Evolutionary conservation across 2,113 vertebrate genomes (phyloP).

Genomic region (Cyanistes caeruleus): DNA sequence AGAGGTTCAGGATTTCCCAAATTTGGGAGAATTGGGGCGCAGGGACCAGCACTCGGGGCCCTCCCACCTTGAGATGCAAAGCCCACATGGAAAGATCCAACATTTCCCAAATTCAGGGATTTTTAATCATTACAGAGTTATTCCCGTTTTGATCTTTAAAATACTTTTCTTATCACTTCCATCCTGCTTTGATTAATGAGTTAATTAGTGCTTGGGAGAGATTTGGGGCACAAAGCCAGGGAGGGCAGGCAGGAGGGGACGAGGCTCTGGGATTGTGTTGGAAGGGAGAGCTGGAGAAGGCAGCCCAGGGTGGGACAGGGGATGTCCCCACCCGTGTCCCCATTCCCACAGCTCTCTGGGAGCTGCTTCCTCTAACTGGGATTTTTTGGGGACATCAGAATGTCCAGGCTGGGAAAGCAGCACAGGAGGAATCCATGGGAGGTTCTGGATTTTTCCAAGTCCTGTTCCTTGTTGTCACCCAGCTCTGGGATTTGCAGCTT

Average conservation of each 20-base stretch:
- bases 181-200: not conserved
- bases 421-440: not conserved
- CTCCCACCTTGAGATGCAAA: not conserved
- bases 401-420: not conserved
- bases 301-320: not conserved
- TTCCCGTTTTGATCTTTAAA: not conserved
- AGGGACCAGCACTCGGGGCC: not conserved
- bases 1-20: too few relatives aligned
- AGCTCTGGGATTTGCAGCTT: not conserved
- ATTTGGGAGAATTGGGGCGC: not conserved
- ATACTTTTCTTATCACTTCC: not conserved
- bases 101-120: not conserved
- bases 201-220: not conserved
- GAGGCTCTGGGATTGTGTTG: accelerated
- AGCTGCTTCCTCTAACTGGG: not conserved
- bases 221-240: not conserved
- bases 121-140: not conserved
- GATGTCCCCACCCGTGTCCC: accelerated
- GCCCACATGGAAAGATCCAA: accelerated
- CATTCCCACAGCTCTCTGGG: not conserved
- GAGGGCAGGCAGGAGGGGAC: not conserved
- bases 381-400: accelerated
- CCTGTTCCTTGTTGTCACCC: not conserved
- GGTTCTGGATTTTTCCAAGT: not conserved
- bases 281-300: not conserved